These are phyloP conservation scores for Agapornis canus DNA, from an alignment of 2,797 vertebrate genomes.

Conservation along the genomic window DNA sequence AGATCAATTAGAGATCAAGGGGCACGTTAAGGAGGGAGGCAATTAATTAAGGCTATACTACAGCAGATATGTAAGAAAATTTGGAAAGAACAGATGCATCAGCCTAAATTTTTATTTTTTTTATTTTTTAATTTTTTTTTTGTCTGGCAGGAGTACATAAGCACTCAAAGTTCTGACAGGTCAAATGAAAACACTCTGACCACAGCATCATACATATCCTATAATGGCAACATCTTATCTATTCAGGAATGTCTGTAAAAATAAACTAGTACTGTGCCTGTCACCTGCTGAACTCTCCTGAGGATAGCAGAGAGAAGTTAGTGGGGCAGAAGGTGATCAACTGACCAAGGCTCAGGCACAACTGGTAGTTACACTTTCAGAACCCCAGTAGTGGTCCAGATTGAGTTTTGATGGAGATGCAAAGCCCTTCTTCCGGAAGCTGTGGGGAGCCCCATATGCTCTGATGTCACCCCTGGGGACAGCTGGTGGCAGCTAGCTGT, in stretches of 20 bases:
- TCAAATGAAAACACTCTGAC: background rate
- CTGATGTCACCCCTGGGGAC: accelerated
- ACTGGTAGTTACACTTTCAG: background rate
- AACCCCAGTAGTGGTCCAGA: accelerated
- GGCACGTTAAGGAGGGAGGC: background rate
- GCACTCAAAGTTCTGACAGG: background rate
- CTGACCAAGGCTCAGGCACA: background rate
- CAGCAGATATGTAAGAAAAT: background rate
- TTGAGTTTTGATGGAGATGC: background rate
- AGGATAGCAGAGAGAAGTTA: background rate
- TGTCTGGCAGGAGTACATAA: background rate
- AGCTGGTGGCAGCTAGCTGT: background rate
- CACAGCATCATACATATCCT: accelerated
- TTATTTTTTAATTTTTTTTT: background rate
- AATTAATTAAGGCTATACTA: background rate
- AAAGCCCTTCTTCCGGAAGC: background rate
- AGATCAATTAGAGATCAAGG: background rate
- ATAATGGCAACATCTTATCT: accelerated
- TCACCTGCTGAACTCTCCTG: background rate
- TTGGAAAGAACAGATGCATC: too few relatives aligned
- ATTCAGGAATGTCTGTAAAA: accelerated
- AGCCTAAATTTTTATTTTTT: background rate
- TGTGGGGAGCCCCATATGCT: accelerated
- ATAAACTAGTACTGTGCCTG: accelerated
- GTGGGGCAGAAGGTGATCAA: background rate